Evolutionary conservation across 2,888 invertebrate genomes (phyloP).

Genomic region (Onchidella celtica): DNA sequence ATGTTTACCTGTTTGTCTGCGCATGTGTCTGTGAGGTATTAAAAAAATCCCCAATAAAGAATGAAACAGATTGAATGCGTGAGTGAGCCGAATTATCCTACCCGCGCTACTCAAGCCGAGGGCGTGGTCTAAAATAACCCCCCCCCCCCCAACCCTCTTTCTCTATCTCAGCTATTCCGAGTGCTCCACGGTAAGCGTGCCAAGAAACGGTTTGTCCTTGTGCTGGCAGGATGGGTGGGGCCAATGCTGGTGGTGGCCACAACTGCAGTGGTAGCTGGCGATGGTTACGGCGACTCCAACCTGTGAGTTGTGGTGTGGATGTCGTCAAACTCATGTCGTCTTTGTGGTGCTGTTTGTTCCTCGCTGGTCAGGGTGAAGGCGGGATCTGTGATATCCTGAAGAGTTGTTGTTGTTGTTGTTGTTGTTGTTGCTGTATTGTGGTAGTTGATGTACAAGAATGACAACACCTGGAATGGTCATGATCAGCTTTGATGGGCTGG

Average conservation of each 20-base stretch:
- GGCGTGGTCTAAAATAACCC: no score
- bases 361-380: no score
- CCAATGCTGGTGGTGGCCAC: conserved; percentile 58
- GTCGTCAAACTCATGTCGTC: background rate
- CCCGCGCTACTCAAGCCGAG: no score
- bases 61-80: no score
- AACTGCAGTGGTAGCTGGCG: conserved; percentile 56
- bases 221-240: conserved; percentile 57
- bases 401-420: background rate
- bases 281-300: conserved; percentile 49
- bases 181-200: conserved; percentile 40
- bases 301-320: conserved; percentile 46
- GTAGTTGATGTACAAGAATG: background rate
- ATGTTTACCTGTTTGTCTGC: no score
- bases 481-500: no score
- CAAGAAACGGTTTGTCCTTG: conserved; percentile 52
- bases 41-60: no score
- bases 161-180: conserved; percentile 44
- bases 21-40: no score
- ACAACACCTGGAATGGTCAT: background rate
- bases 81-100: no score
- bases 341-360: background rate
- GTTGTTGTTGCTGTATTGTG: conserved; percentile 8
- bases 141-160: no score
- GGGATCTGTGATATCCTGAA: background rate